Evolutionary conservation across 2,888 invertebrate species (phyloP).

Genomic region (Imbricaverruca yamaguchii): DNA sequence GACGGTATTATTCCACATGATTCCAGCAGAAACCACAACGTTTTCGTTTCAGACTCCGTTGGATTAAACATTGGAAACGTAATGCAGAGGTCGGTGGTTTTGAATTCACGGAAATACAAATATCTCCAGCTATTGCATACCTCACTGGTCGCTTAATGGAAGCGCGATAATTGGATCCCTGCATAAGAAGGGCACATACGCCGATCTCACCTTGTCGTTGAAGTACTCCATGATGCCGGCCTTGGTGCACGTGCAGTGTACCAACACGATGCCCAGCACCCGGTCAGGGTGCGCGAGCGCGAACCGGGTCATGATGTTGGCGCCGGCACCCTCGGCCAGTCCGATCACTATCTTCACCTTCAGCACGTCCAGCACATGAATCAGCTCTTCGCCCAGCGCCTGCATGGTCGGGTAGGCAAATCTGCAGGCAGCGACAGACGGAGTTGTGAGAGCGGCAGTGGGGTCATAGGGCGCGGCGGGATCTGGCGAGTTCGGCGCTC

Average conservation of each 20-base stretch:
- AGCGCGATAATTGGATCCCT: too few relatives aligned
- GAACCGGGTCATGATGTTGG: constrained; percentile 75
- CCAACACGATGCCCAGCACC: constrained; percentile 68
- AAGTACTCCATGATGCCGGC: constrained; percentile 79
- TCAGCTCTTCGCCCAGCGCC: constrained; percentile 69
- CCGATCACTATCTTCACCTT: constrained; percentile 76
- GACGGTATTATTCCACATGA: too few relatives aligned
- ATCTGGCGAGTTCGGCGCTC: neutral
- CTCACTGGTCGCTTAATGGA: too few relatives aligned
- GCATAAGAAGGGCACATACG: too few relatives aligned
- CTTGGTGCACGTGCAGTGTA: constrained; percentile 79
- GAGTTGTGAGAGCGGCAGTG: too few relatives aligned
- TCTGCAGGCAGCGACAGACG: constrained; percentile 43
- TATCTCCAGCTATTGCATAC: too few relatives aligned
- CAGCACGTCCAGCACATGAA: constrained; percentile 70
- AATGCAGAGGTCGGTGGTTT: too few relatives aligned
- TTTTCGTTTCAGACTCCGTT: too few relatives aligned
- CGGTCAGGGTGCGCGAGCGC: constrained; percentile 72
- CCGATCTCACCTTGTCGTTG: constrained; percentile 31
- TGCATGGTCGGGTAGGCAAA: constrained; percentile 75
- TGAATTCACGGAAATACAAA: too few relatives aligned
- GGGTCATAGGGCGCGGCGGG: neutral
- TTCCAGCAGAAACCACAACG: too few relatives aligned
- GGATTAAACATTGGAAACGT: too few relatives aligned
- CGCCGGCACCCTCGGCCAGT: constrained; percentile 79